These are phyloP conservation scores for Ptychochromis oligacanthus DNA, from an alignment of 2,113 vertebrate genomes.

Conservation along the genomic window DNA sequence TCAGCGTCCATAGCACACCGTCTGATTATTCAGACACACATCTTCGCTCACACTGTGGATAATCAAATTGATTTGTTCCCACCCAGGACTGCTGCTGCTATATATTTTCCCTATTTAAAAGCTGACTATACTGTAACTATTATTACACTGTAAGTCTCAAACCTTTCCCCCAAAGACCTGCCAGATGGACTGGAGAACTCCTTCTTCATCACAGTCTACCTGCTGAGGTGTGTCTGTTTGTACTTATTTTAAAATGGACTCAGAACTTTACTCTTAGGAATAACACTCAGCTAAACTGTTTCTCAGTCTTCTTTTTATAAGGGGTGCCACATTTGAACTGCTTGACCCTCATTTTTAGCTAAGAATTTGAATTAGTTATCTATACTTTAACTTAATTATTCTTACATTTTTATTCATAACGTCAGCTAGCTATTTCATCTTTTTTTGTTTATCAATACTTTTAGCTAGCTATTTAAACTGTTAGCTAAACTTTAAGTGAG, in stretches of 20 bases:
- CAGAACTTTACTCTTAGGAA: not conserved
- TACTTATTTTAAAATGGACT: not conserved
- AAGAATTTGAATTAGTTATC: not conserved
- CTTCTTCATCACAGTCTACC: too few relatives aligned
- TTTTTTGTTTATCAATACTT: too few relatives aligned
- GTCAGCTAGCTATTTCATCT: too few relatives aligned
- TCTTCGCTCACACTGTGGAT: conserved; percentile 10
- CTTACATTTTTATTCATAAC: too few relatives aligned
- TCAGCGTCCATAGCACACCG: conserved; percentile 2
- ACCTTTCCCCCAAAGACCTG: accelerated
- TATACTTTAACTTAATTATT: too few relatives aligned
- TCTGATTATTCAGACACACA: conserved; percentile 38
- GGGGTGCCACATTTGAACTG: not conserved
- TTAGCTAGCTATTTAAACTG: too few relatives aligned
- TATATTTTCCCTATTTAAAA: conserved; percentile 44
- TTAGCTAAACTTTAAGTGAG: too few relatives aligned
- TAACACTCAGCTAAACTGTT: not conserved
- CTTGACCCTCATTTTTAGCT: not conserved
- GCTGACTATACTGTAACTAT: not conserved
- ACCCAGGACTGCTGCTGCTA: conserved; percentile 38
- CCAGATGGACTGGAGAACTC: not conserved
- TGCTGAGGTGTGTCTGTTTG: not conserved
- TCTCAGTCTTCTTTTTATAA: not conserved
- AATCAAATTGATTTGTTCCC: conserved; percentile 47
- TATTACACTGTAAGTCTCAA: not conserved